These are phyloP conservation scores for Limosa lapponica DNA, from an alignment of 2,797 vertebrate genomes.

Conservation along the genomic window DNA sequence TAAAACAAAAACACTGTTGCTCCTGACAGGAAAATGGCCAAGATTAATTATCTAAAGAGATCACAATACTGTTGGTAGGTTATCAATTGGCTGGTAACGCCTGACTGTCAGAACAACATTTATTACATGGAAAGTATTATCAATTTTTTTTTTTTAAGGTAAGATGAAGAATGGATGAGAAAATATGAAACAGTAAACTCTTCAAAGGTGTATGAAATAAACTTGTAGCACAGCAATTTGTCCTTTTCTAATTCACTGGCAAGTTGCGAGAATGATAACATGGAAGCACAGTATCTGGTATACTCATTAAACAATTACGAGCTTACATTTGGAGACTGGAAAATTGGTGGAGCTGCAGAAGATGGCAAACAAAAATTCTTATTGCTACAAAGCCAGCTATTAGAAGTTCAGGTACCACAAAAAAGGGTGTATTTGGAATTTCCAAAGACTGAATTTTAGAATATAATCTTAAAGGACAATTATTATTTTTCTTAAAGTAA, in stretches of 20 bases:
- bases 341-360: not conserved
- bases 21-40: constrained; percentile 81
- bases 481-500: not conserved
- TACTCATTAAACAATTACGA: not conserved
- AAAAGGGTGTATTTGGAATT: not conserved
- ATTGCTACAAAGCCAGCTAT: not conserved
- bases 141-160: constrained; percentile 70
- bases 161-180: constrained; percentile 55
- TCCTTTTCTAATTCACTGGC: constrained; percentile 11
- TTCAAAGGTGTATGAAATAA: constrained; percentile 60
- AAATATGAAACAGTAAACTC: constrained; percentile 60
- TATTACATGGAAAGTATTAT: constrained; percentile 75
- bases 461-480: not conserved
- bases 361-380: not conserved
- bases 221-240: constrained; percentile 30
- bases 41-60: constrained; percentile 85
- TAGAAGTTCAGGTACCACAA: not conserved
- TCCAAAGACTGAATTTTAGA: not conserved
- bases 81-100: constrained; percentile 82
- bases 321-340: not conserved
- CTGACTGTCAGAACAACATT: constrained; percentile 78
- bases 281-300: not conserved
- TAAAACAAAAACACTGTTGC: constrained; percentile 80
- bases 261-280: constrained; percentile 2
- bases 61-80: constrained; percentile 81